Conservation (phyloP, 2,113 vertebrate species). For the Rhynchopsitta pachyrhyncha region DNA sequence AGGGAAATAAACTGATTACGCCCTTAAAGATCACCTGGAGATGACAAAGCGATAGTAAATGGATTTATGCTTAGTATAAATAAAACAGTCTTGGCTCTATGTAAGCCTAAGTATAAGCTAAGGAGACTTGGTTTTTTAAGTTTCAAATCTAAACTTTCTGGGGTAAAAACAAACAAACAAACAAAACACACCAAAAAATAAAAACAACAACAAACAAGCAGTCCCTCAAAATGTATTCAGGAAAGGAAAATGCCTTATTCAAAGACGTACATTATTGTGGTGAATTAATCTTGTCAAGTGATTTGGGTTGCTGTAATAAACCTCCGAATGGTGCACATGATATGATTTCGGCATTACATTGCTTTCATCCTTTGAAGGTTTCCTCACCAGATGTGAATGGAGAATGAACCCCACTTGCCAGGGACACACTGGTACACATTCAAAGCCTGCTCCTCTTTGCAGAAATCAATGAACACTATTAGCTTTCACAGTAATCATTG, state of each 20-base stretch:
- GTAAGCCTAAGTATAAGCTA: neutral
- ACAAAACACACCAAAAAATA: too few species aligned
- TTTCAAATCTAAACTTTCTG: neutral
- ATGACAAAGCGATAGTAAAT: neutral
- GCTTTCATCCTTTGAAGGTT: neutral
- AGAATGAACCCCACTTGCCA: neutral
- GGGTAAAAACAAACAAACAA: neutral
- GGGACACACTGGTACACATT: neutral
- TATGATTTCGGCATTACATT: neutral
- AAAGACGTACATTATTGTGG: neutral
- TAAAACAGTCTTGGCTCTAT: neutral
- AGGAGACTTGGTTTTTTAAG: neutral
- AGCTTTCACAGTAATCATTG: neutral
- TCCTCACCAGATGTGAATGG: rapidly evolving
- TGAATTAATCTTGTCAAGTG: neutral
- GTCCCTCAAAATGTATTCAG: neutral
- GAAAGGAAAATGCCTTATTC: neutral
- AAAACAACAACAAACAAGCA: neutral
- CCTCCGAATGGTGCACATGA: neutral
- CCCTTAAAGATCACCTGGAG: neutral
- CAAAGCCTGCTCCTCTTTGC: neutral
- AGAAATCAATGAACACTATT: neutral
- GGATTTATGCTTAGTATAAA: neutral
- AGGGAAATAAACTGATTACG: neutral
- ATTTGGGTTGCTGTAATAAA: neutral